Evolutionary conservation across 2,888 invertebrate genomes (phyloP).

Genomic region (Silvanus unidentatus): DNA sequence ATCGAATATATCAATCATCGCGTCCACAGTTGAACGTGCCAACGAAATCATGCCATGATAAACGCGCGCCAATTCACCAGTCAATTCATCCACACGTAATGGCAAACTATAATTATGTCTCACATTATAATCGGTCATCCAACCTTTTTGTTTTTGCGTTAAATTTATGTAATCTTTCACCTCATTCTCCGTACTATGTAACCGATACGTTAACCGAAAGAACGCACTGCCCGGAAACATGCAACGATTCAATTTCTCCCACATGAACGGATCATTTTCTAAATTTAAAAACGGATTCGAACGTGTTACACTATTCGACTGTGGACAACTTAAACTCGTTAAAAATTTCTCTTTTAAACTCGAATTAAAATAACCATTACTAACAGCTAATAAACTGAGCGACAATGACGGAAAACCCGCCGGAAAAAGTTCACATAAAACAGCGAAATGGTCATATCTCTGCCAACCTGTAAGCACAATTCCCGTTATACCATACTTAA

Average conservation of each 20-base stretch:
- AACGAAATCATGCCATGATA: slow-evolving; percentile 53
- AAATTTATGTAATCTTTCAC: slow-evolving; percentile 42
- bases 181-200: slow-evolving; percentile 45
- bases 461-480: slow-evolving; percentile 57
- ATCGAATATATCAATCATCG: slow-evolving; percentile 56
- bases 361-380: slow-evolving; percentile 57
- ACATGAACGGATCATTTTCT: slow-evolving; percentile 56
- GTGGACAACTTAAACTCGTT: slow-evolving; percentile 53
- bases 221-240: slow-evolving; percentile 59
- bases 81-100: slow-evolving; percentile 57
- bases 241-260: slow-evolving; percentile 57
- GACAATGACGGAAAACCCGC: slow-evolving; percentile 59
- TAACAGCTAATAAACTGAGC: slow-evolving; percentile 54
- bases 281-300: slow-evolving; percentile 49
- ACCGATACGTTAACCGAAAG: slow-evolving; percentile 46
- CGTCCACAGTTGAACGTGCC: slow-evolving; percentile 51
- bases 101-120: slow-evolving; percentile 64
- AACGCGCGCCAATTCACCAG: slow-evolving; percentile 52
- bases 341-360: slow-evolving; percentile 46
- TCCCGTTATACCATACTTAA: slow-evolving; percentile 49
- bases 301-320: slow-evolving; percentile 29
- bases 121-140: slow-evolving; percentile 67
- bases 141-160: slow-evolving; percentile 46
- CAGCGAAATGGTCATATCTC: slow-evolving; percentile 62
- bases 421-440: slow-evolving; percentile 60